phyloP scores from a whole-genome alignment of 2,888 invertebrate genomes.

The Hecatera dysodea region DNA sequence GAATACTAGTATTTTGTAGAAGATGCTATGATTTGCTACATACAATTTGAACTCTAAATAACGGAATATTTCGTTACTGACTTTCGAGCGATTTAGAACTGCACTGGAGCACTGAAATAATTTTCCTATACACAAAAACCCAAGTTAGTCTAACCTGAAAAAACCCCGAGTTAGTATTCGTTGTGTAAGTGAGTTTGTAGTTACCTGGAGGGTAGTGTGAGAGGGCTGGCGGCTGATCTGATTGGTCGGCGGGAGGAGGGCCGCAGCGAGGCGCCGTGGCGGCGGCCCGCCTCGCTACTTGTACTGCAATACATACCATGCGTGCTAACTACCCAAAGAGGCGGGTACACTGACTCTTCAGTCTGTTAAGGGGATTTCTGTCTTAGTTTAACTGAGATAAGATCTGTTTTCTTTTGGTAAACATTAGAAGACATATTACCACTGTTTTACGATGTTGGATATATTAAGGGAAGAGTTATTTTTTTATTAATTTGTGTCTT shows the following conservation, averaged over 20 bases:
- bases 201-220: constrained; percentile 74
- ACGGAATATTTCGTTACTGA: background rate
- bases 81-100: constrained; percentile 7
- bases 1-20: background rate
- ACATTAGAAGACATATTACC: constrained; percentile 5
- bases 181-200: constrained; percentile 19
- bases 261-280: constrained; percentile 58
- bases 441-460: background rate
- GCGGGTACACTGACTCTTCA: constrained; percentile 48
- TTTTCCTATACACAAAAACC: constrained; percentile 20
- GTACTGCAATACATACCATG: constrained; percentile 74
- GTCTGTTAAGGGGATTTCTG: background rate
- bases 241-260: constrained; percentile 78
- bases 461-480: background rate
- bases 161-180: constrained; percentile 28
- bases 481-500: background rate
- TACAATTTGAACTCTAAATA: background rate
- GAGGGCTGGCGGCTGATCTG: constrained; percentile 77
- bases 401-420: background rate
- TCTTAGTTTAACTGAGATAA: background rate
- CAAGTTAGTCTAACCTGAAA: constrained; percentile 24
- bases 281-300: constrained; percentile 64
- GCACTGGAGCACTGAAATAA: background rate
- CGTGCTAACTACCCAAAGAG: constrained; percentile 69
- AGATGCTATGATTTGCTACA: background rate